Evolutionary conservation across 2,113 vertebrate species (phyloP), one percentile per base, ranked within the genome.

Genomic region (Dasyprocta punctata): DNA sequence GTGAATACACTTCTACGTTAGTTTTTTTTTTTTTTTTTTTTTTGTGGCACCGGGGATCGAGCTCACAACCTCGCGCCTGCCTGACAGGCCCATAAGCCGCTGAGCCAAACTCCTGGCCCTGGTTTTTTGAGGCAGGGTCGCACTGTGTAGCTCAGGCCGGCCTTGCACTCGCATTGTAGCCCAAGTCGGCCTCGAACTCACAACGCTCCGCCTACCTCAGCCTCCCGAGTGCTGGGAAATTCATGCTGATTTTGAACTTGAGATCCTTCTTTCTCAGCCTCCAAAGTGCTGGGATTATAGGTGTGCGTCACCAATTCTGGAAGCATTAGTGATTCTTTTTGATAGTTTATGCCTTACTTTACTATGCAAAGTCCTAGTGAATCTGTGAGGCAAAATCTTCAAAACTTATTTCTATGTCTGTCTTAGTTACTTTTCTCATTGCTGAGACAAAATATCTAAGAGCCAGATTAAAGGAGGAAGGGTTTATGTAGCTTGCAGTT

Each of bases 281-380:
- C 12, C 7, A 30, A 30, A 78, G 47, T 78, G 75, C 16, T 78
- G 47, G 47, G 77, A 78, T 78, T 78, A 49, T 52, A 52, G 77
- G 30, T 52, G 47, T 49, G 17, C 3, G 33, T 52, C 28, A 33
- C 28, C 26, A 78, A 33, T 28, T 49, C 77, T 52, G 7, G 16
- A 16, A 30, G 47, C 47, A 80, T 52, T 75, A 92, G 36, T 52
- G 61, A 19, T 58, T 60, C 78, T 52, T 67, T 95, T 91, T 56
- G 89, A 81, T 91, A 88, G 26, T 81, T 95, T 78, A 91, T n/a
- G 93, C 86, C 22, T 73, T 86, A 85, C 9, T 13, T 77, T 93
- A 54, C 80, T 88, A 38, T 73, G 36, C 60, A 89, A 93, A 93
- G 71, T 38, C 36, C 91, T 24, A n/a, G 65, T 49, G 77, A 92